phyloP scores from a whole-genome alignment of 2,888 invertebrate genomes.

The Eupelmus urozonus region DNA sequence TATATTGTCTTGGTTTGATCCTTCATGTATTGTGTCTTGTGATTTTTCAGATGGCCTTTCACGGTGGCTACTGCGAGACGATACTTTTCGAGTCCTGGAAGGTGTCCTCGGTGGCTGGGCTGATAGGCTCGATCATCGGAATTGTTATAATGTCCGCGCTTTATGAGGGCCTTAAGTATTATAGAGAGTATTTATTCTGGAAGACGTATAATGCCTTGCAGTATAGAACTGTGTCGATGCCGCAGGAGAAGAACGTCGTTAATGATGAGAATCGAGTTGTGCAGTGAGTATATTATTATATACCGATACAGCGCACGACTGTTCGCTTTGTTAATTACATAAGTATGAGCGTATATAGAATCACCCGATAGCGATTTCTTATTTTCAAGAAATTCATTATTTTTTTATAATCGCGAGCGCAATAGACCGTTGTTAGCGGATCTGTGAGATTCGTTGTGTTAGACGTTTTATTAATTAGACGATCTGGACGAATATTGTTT shows the following conservation, averaged over 20 bases:
- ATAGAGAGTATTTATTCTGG: slow-evolving; percentile 86
- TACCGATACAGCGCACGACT: background rate
- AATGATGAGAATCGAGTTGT: slow-evolving; percentile 86
- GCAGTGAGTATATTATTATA: slow-evolving; percentile 90
- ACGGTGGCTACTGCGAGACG: slow-evolving; percentile 87
- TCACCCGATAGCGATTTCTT: no score
- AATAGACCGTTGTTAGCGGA: no score
- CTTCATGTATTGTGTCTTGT: background rate
- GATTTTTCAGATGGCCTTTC: slow-evolving; percentile 82
- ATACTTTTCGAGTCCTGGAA: slow-evolving; percentile 92
- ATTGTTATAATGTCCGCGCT: slow-evolving; percentile 94
- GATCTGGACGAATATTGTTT: slow-evolving; percentile 27
- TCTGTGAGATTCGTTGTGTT: no score
- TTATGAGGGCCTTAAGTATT: slow-evolving; percentile 97
- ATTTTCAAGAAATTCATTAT: no score
- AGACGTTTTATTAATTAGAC: no score
- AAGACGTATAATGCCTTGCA: slow-evolving; percentile 91
- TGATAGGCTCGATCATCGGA: slow-evolving; percentile 93
- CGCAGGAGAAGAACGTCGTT: slow-evolving; percentile 83
- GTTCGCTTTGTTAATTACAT: background rate
- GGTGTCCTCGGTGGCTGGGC: slow-evolving; percentile 85
- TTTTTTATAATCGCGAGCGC: no score
- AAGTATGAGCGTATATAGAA: no score
- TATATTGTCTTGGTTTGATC: no score
- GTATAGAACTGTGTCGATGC: slow-evolving; percentile 90